Evolutionary conservation across 2,797 vertebrate genomes (phyloP).

Genomic region (Remorina albescens): DNA sequence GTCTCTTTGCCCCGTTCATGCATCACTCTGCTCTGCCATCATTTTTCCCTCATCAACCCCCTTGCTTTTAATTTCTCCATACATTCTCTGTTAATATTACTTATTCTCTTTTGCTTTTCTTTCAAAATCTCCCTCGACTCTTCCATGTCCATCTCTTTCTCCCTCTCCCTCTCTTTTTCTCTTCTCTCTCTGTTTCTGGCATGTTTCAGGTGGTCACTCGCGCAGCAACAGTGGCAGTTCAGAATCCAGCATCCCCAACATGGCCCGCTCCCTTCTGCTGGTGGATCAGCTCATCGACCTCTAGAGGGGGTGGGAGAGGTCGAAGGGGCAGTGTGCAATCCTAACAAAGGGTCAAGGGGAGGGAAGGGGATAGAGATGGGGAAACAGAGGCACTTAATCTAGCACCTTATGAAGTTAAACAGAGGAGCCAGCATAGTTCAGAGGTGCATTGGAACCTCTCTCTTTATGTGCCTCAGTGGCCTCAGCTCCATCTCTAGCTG

Average conservation of each 20-base stretch:
- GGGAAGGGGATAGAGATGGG: constrained; percentile 55
- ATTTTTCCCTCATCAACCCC: constrained; percentile 79
- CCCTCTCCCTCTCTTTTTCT: constrained; percentile 64
- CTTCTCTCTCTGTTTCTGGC: constrained; percentile 84
- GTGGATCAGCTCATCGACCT: constrained; percentile 99
- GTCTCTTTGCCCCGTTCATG: constrained; percentile 74
- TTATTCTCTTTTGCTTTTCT: constrained; percentile 85
- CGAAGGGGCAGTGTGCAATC: constrained; percentile 82
- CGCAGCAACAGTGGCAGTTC: constrained; percentile 99
- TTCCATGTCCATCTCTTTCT: constrained; percentile 74
- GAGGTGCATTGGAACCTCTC: constrained; percentile 56
- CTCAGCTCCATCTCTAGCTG: constrained; percentile 81
- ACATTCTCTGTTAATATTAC: constrained; percentile 62
- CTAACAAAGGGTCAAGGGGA: constrained; percentile 47
- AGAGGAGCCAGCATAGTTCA: constrained; percentile 57
- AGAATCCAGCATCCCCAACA: constrained; percentile 99
- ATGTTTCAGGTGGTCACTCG: constrained; percentile 98
- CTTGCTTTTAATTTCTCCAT: constrained; percentile 85
- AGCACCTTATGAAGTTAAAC: constrained; percentile 74
- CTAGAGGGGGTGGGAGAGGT: constrained; percentile 87
- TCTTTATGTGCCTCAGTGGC: constrained; percentile 85
- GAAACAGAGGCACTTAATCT: constrained; percentile 69
- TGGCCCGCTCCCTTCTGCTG: constrained; percentile 99
- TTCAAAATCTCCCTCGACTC: constrained; percentile 80
- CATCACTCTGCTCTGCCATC: constrained; percentile 82